A percentile compares a stretch with the other conserved stretches of the same genome.
Conservation (phyloP, 1,140 invertebrate genomes). For the Lepidurus arcticus region DNA sequence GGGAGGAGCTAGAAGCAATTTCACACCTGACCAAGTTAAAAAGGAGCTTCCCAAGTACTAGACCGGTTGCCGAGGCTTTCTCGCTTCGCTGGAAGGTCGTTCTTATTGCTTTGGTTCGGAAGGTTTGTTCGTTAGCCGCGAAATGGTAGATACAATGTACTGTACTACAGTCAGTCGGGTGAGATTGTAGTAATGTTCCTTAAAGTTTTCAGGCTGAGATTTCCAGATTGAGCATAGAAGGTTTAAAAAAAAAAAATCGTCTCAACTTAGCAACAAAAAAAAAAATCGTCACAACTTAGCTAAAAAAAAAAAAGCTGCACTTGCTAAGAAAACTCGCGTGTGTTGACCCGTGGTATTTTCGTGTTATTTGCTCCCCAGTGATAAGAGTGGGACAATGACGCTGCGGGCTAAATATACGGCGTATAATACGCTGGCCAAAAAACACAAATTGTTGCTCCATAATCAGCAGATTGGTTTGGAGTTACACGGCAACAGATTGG, state of each 20-base stretch:
- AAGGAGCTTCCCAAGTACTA: neutral
- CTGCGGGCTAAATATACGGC: neutral
- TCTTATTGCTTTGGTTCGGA: neutral
- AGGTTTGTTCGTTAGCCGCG: neutral
- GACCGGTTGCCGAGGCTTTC: neutral
- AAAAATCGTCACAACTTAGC: no score
- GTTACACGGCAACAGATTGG: neutral
- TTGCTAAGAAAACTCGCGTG: neutral
- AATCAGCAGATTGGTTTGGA: neutral
- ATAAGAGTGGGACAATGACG: neutral
- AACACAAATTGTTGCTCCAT: neutral
- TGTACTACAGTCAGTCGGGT: neutral
- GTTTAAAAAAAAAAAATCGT: no score
- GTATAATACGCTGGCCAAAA: neutral
- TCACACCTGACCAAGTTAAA: constrained; percentile 15
- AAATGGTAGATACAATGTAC: neutral
- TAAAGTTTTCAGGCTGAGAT: neutral
- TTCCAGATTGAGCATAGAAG: neutral
- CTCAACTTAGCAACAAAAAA: no score
- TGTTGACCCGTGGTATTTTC: neutral
- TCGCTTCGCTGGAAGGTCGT: neutral
- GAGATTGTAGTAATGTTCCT: neutral
- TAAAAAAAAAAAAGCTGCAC: no score
- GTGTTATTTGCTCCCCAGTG: neutral
- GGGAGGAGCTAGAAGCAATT: neutral